A percentile compares a stretch with the other conserved stretches of the same genome.
Evolutionary conservation across 2,113 vertebrate species (phyloP).

Genomic region (Axis porcinus): DNA sequence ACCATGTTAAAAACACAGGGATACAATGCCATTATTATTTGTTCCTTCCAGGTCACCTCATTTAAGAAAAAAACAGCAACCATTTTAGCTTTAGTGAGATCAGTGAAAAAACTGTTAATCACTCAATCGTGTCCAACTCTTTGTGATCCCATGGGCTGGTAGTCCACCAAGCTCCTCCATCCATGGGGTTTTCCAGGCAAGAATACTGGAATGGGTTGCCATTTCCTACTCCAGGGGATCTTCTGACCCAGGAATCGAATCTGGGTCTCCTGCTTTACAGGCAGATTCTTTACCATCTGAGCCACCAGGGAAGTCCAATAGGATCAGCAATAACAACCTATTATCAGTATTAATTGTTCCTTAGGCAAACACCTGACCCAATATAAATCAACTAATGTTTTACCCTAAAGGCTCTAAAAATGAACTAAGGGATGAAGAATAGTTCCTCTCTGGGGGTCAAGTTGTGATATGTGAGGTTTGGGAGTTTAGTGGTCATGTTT

Average conservation of each 20-base stretch:
- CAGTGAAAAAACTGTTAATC: neutral
- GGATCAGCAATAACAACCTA: neutral
- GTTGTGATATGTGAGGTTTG: neutral
- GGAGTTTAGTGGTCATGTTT: neutral
- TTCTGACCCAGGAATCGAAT: neutral
- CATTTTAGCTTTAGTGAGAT: neutral
- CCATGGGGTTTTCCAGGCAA: neutral
- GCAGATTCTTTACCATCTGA: neutral
- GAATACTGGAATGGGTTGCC: neutral
- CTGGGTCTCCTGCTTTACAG: neutral
- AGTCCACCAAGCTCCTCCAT: neutral
- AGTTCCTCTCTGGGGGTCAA: neutral
- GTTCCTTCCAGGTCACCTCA: neutral
- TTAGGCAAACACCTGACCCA: neutral
- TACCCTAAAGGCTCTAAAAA: neutral
- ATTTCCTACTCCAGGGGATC: neutral
- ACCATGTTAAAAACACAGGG: neutral
- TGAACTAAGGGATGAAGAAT: neutral
- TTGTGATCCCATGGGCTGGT: neutral
- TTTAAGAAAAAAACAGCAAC: neutral
- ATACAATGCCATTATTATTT: neutral
- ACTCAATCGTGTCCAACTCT: neutral
- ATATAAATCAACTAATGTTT: neutral
- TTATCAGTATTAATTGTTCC: neutral
- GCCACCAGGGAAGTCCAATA: neutral